Evolutionary conservation across 2,888 invertebrate genomes (phyloP), one percentile per base, ranked within the genome.

Genomic region (Acholoe squamosa): DNA sequence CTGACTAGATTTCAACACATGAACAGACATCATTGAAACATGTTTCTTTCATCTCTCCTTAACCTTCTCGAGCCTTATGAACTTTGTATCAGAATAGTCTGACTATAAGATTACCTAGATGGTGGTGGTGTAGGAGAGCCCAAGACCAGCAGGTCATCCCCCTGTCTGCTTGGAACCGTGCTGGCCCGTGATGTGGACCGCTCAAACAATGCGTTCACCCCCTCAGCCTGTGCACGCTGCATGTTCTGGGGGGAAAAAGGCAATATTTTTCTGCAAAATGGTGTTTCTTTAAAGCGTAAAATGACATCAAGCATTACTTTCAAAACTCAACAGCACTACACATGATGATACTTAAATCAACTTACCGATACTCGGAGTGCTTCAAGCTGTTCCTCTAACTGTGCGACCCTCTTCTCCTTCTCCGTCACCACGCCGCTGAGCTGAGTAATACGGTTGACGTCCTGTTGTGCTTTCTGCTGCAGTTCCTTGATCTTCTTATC

Each of bases 351-450:
- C n/a, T n/a, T n/a, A n/a, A 43, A 43, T 10, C 12, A 16, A 89
- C 94, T 92, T 90, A 94, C 94, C 86, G 93, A 93, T 61, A 93
- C 90, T 90, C 93, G 93, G 19, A 94, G 92, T 90, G 94, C 94
- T 84, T 93, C 92, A 7, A 95, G 92, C 89, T 95, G 94, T 90
- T 94, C 92, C 90, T 95, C 95, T 28, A 95, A 91, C 14, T 92
- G 92, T 90, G 94, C 93, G 12, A 96, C 94, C 92, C 94, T 94
- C 31, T 92, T 92, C 91, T 96, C 95, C 90, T 94, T 95, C 84
- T 95, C 95, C 0, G 94, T 92, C 5, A 95, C 94, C n/a, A 96
- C 95, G 43, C 91, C 89, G 91, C 94, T 94, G 22, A 96, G 94
- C 92, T 95, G 95, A 71, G 94, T 94, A 34, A 95, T 94, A 10